These are phyloP conservation scores for Neosalanx taihuensis DNA, from an alignment of 2,797 vertebrate species.

Conservation along the genomic window DNA sequence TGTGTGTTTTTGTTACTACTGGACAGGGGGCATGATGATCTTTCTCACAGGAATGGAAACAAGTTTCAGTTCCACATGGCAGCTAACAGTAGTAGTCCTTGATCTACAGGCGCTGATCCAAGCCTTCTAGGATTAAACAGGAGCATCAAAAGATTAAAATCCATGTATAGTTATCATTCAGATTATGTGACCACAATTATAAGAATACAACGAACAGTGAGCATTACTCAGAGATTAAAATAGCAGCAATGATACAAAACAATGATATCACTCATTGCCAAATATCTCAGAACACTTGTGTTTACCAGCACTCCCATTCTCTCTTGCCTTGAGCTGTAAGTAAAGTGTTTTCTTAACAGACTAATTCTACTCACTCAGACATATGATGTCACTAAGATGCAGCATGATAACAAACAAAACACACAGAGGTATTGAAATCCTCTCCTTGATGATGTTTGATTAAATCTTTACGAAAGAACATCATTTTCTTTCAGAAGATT, in stretches of 20 bases:
- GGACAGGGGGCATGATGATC: conserved; percentile 61
- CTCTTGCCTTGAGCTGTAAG: conserved; percentile 24
- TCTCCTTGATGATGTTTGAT: too few relatives aligned
- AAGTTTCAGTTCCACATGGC: conserved; percentile 48
- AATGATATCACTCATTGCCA: conserved; percentile 36
- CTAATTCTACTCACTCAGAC: not conserved
- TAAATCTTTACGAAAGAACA: conserved; percentile 27
- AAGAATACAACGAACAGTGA: not conserved
- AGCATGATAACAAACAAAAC: not conserved
- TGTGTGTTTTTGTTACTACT: conserved; percentile 57
- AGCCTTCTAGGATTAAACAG: conserved; percentile 44
- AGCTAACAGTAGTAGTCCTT: conserved; percentile 42
- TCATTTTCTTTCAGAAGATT: conserved; percentile 27
- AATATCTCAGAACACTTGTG: conserved; percentile 41
- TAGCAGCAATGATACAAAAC: not conserved
- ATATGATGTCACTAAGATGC: not conserved
- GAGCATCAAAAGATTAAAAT: not conserved
- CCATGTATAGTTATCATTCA: not conserved
- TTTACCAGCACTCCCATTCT: conserved; percentile 30
- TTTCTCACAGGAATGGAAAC: conserved; percentile 62
- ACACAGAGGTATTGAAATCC: conserved; percentile 16
- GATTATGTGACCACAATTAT: not conserved
- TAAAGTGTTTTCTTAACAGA: not conserved
- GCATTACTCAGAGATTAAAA: conserved; percentile 6
- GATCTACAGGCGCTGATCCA: conserved; percentile 40